Conservation (phyloP, 2,888 invertebrate genomes). For the Pegoplata infirma region DNA sequence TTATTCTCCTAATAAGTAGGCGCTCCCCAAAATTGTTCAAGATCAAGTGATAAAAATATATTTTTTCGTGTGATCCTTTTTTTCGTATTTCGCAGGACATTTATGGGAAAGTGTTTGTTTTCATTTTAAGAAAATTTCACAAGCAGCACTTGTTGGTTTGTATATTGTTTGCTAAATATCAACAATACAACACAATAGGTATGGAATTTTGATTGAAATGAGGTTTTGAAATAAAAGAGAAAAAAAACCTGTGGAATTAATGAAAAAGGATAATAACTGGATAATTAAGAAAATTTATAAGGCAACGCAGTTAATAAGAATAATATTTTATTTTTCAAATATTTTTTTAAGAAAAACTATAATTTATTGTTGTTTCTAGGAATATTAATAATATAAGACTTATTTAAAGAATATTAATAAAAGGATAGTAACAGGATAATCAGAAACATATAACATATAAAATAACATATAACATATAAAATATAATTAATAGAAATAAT, state of each 20-base stretch:
- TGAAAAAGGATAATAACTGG: slow-evolving; percentile 39
- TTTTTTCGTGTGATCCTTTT: slow-evolving; percentile 44
- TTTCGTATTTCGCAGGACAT: slow-evolving; percentile 43
- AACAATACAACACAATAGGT: slow-evolving; percentile 24
- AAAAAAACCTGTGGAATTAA: slow-evolving; percentile 39
- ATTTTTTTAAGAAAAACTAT: background rate
- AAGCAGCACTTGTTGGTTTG: slow-evolving; percentile 60
- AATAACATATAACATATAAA: no score
- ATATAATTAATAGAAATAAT: no score
- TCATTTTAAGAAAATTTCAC: slow-evolving; percentile 55
- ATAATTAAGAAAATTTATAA: background rate
- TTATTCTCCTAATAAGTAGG: slow-evolving; percentile 47
- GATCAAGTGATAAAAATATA: slow-evolving; percentile 49
- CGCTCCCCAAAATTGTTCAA: slow-evolving; percentile 53
- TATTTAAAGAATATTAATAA: no score
- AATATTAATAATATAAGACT: no score
- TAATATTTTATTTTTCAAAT: background rate
- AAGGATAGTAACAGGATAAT: no score
- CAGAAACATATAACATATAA: no score
- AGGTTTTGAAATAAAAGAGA: background rate
- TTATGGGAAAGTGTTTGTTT: slow-evolving; percentile 60
- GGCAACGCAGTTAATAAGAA: background rate
- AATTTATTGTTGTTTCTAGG: no score
- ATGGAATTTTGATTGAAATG: background rate
- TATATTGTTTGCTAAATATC: slow-evolving; percentile 47